Evolutionary conservation across 2,888 invertebrate species (phyloP).

Genomic region (Dolichopus griseipennis): DNA sequence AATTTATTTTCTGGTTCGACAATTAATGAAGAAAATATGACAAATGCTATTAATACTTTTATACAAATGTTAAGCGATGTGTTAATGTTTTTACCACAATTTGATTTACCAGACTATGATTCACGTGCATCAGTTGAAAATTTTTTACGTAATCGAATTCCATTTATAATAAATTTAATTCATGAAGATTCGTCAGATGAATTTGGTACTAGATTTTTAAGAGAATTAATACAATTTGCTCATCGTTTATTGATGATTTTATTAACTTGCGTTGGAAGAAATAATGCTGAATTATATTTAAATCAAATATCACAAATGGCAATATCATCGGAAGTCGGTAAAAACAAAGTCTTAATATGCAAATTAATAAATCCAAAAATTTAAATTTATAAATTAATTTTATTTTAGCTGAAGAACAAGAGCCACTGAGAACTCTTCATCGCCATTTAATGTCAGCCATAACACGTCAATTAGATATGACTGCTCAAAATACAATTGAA

Average conservation of each 20-base stretch:
- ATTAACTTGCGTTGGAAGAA: slow-evolving; percentile 35
- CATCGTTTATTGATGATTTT: slow-evolving; percentile 37
- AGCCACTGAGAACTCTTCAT: slow-evolving; percentile 17
- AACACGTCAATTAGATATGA: slow-evolving; percentile 19
- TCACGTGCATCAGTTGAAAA: slow-evolving; percentile 39
- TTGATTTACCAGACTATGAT: slow-evolving; percentile 37
- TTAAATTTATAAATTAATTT: not conserved
- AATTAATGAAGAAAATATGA: slow-evolving; percentile 33
- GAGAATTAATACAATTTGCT: slow-evolving; percentile 33
- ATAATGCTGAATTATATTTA: slow-evolving; percentile 38
- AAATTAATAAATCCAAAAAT: not conserved
- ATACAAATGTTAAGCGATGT: slow-evolving; percentile 34
- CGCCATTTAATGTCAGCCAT: slow-evolving; percentile 18
- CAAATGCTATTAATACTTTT: slow-evolving; percentile 31
- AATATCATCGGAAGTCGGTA: slow-evolving; percentile 8
- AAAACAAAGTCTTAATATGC: not conserved
- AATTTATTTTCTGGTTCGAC: slow-evolving; percentile 33
- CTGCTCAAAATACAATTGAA: slow-evolving; percentile 19
- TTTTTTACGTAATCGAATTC: slow-evolving; percentile 33
- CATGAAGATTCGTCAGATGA: slow-evolving; percentile 26
- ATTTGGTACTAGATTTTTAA: slow-evolving; percentile 34
- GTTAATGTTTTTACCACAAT: slow-evolving; percentile 35
- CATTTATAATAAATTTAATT: slow-evolving; percentile 31
- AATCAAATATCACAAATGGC: slow-evolving; percentile 33
- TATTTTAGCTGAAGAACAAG: slow-evolving; percentile 18